Evolutionary conservation across 1,140 invertebrate species (phyloP), one percentile per base, ranked within the genome.

Genomic region (Chrysomallon squamiferum): DNA sequence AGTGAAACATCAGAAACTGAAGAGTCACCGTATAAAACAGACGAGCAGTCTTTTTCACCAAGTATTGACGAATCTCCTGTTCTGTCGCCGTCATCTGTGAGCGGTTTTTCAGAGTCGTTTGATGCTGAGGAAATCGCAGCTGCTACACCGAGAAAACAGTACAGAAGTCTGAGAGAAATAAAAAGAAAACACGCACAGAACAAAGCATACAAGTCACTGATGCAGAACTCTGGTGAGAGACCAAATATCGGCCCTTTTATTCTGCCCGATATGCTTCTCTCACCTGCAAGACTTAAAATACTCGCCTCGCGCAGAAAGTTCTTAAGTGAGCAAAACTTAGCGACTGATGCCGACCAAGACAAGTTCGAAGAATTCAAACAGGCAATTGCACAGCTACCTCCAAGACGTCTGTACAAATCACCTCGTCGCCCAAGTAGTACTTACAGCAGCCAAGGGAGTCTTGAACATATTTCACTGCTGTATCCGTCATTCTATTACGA

Each of bases 321-420:
- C 61, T 63, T 81, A 11, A 81, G 79, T 65, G 72, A 74, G 45
- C 71, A 77, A 47, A 79, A 77, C 61, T 45, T 79, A 32, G 43
- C 61, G 25, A 41, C 58, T 11, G 67, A 69, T 60, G 6, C 43
- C 7, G 32, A 35, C 25, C 54, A 73, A 25, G 68, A 72, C 4
- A 69, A 74, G 52, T 79, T 79, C 50, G 61, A 66, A 5, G 63
- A 70, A 6, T 72, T 73, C 47, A 76, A 71, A 67, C 56, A 67
- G n/a, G 73, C 74, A 27, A 57, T 74, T 35, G 54, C 59, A 20
- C 25, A 65, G 43, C 58, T 59, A 43, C 54, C 60, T 11, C 69
- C 62, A 65, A 45, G 71, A 38, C 25, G 68, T 27, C 47, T 45
- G 22, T 71, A 71, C 58, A 65, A 65, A 47, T 65, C 65, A n/a